phyloP scores from a whole-genome alignment of 2,888 invertebrate species.

The Drosophila ezoana region DNA sequence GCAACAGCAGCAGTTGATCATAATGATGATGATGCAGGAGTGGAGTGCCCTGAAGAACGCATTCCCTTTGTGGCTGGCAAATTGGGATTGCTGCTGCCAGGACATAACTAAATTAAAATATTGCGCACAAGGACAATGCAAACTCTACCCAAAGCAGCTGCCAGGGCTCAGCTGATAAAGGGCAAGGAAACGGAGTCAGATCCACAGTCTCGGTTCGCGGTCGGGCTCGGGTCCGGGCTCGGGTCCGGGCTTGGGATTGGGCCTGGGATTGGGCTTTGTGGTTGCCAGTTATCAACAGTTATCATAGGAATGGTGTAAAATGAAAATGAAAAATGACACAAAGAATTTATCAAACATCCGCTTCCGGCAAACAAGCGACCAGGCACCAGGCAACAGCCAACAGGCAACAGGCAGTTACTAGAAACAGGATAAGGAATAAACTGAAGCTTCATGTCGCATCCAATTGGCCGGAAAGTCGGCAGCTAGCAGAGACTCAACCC shows the following conservation, averaged over 20 bases:
- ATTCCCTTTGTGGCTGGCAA: conserved; percentile 30
- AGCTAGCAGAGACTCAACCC: conserved; percentile 1
- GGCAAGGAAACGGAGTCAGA: conserved; percentile 1
- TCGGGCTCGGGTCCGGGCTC: not conserved
- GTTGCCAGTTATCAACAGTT: conserved; percentile 58
- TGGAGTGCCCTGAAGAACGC: conserved; percentile 17
- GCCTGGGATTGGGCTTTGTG: conserved; percentile 4
- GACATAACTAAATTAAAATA: conserved; percentile 47
- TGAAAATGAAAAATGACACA: conserved; percentile 58
- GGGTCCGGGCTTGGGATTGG: not conserved
- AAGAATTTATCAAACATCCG: conserved; percentile 73
- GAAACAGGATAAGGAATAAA: conserved; percentile 40
- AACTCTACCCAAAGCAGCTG: conserved; percentile 8
- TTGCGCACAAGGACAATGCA: conserved; percentile 30
- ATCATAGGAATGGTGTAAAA: conserved; percentile 46
- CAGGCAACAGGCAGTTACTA: conserved; percentile 15
- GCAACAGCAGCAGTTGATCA: conserved; percentile 11
- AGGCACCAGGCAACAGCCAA: conserved; percentile 14
- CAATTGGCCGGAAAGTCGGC: conserved; percentile 26
- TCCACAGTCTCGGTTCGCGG: not conserved
- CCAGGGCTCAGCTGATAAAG: not conserved
- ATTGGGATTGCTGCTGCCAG: conserved; percentile 25
- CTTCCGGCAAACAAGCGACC: conserved; percentile 55
- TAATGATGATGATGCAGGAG: conserved; percentile 19
- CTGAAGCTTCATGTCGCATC: conserved; percentile 32